Evolutionary conservation across 1,140 invertebrate genomes (phyloP), one percentile per base, ranked within the genome.

Genomic region (Grapholita molesta): DNA sequence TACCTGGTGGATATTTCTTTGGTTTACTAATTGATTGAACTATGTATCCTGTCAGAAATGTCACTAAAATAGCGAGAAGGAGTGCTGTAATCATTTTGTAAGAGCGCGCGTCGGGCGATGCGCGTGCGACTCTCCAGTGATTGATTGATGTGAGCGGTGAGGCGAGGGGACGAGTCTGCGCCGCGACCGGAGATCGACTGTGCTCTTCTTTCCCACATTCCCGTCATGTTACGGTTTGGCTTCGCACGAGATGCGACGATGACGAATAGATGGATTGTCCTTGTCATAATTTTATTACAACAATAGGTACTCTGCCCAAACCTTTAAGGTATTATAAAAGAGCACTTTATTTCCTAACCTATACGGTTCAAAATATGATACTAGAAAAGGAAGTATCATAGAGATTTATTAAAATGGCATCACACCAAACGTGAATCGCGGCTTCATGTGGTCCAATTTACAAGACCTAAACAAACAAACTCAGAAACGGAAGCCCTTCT

Each of bases 1-100:
- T 72, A 77, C 75, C 75, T 66, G 75, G 75, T 52, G 76, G 76
- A 55, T 55, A 77, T 24, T 77, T 77, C 57, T 68, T 73, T 2
- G 76, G 76, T 57, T 77, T 77, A n/a, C 67, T 68, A 42, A 73
- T 61, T 38, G 30, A 68, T 55, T 66, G 72, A n/a, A 77, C 23
- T 32, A 73, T 57, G 66, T 70, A 73, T 23, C 86, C 57, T 81
- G 83, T 12, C 76, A 80, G 21, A 9, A 73, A 3, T 15, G 73
- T 11, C n/a, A 74, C 28, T 61, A 72, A 33, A 61, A 70, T 35
- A 48, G 71, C 68, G 53, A 70, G 28, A 70, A 72, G 15, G 21
- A 69, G n/a, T 72, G 66, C 69, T 24, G 68, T 53, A 64, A 73
- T 66, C 71, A 71, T 77, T 67, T 38, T 70, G 52, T 68, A 48